These are phyloP conservation scores for Aethina tumida DNA, from an alignment of 1,140 invertebrate species.

Conservation along the genomic window DNA sequence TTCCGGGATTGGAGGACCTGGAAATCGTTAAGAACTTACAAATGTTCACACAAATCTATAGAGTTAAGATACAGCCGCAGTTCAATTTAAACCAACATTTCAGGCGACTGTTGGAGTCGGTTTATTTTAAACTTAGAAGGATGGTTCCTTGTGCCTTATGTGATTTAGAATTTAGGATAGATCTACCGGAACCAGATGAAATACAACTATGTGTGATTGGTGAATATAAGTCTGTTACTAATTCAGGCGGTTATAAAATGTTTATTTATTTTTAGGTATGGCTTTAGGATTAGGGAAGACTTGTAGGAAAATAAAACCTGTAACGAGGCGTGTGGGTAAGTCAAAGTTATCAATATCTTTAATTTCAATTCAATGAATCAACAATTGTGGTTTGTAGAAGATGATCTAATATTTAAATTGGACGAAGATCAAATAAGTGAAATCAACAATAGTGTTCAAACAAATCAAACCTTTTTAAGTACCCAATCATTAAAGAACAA, in stretches of 20 bases:
- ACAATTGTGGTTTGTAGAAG: slow-evolving; percentile 26
- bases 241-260: neutral
- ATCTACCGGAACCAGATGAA: slow-evolving; percentile 80
- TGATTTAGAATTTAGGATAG: slow-evolving; percentile 67
- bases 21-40: slow-evolving; percentile 67
- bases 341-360: slow-evolving; percentile 6
- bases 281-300: slow-evolving; percentile 57
- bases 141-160: slow-evolving; percentile 76
- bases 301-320: slow-evolving; percentile 25
- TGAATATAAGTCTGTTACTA: slow-evolving; percentile 26
- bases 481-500: slow-evolving; percentile 19
- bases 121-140: slow-evolving; percentile 77
- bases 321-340: slow-evolving; percentile 8
- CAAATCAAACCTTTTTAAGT: slow-evolving; percentile 12
- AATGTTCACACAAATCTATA: slow-evolving; percentile 81
- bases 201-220: slow-evolving; percentile 72
- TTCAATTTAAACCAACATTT: slow-evolving; percentile 54
- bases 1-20: slow-evolving; percentile 61
- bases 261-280: slow-evolving; percentile 45
- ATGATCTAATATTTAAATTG: slow-evolving; percentile 59
- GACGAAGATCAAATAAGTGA: slow-evolving; percentile 52
- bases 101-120: slow-evolving; percentile 49
- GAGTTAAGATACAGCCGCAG: slow-evolving; percentile 55
- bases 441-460: slow-evolving; percentile 15
- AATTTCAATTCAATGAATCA: slow-evolving; percentile 4